These are phyloP conservation scores for Odobenus rosmarus DNA, from an alignment of 2,113 vertebrate species.

Conservation along the genomic window DNA sequence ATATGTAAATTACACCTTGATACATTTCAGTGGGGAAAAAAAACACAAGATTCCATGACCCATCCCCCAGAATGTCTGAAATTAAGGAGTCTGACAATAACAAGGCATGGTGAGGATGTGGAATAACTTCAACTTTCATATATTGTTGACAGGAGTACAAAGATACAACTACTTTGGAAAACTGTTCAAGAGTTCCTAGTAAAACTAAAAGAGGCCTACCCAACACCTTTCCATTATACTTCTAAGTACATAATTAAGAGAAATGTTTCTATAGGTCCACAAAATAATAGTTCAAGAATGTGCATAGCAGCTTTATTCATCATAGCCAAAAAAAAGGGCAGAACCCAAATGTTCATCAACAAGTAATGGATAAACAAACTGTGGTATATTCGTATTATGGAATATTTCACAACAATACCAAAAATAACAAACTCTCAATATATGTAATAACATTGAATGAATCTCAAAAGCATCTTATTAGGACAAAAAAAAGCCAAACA, in stretches of 20 bases:
- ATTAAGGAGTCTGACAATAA: neutral
- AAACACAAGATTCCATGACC: neutral
- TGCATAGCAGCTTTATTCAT: slow-evolving; percentile 1
- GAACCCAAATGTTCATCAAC: neutral
- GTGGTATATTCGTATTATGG: neutral
- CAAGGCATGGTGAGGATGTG: neutral
- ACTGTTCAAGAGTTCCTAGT: neutral
- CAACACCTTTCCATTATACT: neutral
- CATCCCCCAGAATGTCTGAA: neutral
- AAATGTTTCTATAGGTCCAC: neutral
- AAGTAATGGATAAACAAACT: neutral
- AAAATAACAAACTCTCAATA: slow-evolving; percentile 4
- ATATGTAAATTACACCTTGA: neutral
- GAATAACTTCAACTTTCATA: neutral
- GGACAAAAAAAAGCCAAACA: neutral
- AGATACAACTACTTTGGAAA: slow-evolving; percentile 11
- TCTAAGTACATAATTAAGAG: neutral
- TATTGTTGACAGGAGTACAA: neutral
- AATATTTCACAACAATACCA: neutral
- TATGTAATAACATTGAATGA: neutral
- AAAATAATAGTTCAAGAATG: slow-evolving; percentile 16
- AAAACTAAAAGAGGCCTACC: neutral
- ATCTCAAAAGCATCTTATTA: neutral
- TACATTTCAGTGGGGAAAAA: neutral
- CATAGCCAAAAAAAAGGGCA: neutral